Percentiles rank a stretch among this genome's conserved stretches.
Evolutionary conservation across 2,888 invertebrate species (phyloP).

Genomic region (Andrena fulva): DNA sequence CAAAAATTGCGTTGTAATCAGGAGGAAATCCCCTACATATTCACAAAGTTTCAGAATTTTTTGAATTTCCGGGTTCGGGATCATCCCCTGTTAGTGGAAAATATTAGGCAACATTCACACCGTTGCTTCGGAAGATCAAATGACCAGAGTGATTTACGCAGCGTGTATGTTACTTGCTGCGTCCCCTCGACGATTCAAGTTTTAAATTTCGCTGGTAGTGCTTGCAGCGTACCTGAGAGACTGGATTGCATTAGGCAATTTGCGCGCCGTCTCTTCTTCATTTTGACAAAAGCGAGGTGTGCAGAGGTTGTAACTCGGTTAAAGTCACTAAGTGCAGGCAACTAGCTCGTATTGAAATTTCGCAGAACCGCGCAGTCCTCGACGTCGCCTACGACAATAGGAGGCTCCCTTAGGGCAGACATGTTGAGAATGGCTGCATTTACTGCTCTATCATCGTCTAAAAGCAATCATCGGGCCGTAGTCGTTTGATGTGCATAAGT

Average conservation of each 20-base stretch:
- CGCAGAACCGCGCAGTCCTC: conserved; percentile 35
- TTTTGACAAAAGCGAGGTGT: conserved; percentile 41
- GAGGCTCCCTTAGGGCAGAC: conserved; percentile 32
- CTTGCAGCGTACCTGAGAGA: conserved; percentile 4
- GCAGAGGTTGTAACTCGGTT: conserved; percentile 62
- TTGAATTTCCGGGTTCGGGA: too few relatives aligned
- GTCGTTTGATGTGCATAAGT: conserved; percentile 40
- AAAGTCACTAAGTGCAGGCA: conserved; percentile 67
- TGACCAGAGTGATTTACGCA: not conserved
- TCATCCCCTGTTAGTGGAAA: too few relatives aligned
- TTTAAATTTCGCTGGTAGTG: not conserved
- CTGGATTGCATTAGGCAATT: conserved; percentile 53
- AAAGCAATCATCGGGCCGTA: conserved; percentile 55
- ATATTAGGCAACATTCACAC: too few relatives aligned
- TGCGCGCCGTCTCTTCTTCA: conserved; percentile 35
- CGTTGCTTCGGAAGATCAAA: not conserved
- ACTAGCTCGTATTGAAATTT: conserved; percentile 56
- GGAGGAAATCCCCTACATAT: too few relatives aligned
- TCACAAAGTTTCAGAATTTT: too few relatives aligned
- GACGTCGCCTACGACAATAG: conserved; percentile 57
- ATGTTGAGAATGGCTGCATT: conserved; percentile 60
- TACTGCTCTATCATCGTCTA: conserved; percentile 58
- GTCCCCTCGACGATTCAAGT: not conserved
- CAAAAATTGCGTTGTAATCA: too few relatives aligned
- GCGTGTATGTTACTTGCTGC: not conserved